Evolutionary conservation across 2,797 vertebrate genomes (phyloP), one percentile per base, ranked within the genome.

Genomic region (Gallinago stenura): DNA sequence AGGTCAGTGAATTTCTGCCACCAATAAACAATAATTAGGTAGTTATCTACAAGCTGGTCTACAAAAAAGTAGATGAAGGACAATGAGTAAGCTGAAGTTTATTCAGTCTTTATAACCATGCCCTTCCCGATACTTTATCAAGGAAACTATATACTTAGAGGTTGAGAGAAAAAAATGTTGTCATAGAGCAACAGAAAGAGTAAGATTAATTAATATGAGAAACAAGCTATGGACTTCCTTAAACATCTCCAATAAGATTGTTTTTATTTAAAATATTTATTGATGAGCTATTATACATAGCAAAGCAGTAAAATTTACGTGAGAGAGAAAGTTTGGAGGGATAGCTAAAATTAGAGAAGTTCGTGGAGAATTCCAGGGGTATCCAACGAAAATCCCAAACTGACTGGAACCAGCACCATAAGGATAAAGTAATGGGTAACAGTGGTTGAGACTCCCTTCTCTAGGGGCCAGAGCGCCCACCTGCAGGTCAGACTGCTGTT

Each of bases 1-100:
- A 48, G 80, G 77, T 82, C 80, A 79, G 73, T 83, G 85, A 82
- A 96, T 91, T 94, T 96, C 80, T 87, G 12, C 86, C 13, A 4
- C 82, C 66, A 84, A 96, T 96, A 96, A 97, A 97, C 88, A 96
- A 60, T 94, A 96, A 96, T 97, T 97, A 97, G n/a, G 62, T 73
- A 89, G 73, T 79, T 96, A 95, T 90, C 95, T 94, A 41, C 69
- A 62, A 89, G 54, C 50, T 82, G n/a, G 70, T 90, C 83, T 81
- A 79, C 92, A 87, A 69, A 90, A 93, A 94, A 73, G 69, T 66
- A 93, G 43, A 87, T 56, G 70, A 73, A 53, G 41, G 61, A 71
- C 69, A 89, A 89, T 93, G 86, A 46, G 12, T 91, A 96, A 90
- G 69, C 80, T 93, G 81, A 80, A 71, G 60, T 81, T 73, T 69